Evolutionary conservation across 2,888 invertebrate species (phyloP), one percentile per base, ranked within the genome.

Genomic region (Disparrhopalites patrizii): DNA sequence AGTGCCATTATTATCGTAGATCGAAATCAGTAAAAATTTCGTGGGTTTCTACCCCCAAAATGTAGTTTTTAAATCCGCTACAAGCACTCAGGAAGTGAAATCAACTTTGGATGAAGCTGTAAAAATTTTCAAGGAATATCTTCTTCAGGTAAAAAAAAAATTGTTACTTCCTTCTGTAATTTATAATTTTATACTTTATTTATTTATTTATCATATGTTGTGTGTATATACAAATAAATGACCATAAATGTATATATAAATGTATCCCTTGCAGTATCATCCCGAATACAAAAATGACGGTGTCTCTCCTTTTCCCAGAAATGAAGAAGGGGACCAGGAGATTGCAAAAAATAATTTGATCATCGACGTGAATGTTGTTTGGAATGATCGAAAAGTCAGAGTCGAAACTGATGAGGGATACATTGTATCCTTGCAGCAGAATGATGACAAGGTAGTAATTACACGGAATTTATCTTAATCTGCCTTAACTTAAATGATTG

Each of bases 31-130:
- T 8, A 65, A 67, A 61, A 65, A 61, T 1, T 67, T 43, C n/a
- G 23, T 71, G 10, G 58, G 58, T 28, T 73, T 75, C 52, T 75
- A 73, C 50, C 73, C 74, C 1, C 67, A 71, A 69, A 75, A 75
- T 65, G 50, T 75, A 36, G 62, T 31, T 25, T 18, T 61, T 27
- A 3, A 23, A 47, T 38, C 27, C 15, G 31, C 47, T 13, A 87
- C 71, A 90, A 91, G 78, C 5, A 40, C 65, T 2, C 43, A 54
- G 3, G 52, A 62, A 62, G 62, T 66, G 0, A 33, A 20, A 8
- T 62, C 66, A 15, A 47, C 69, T n/a, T 27, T 72, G 3, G 43
- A 62, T 10, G 61, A 69, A 47, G 70, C 67, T 13, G 3, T 61
- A 1, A 61, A 63, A 38, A 70, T 73, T 10, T 74, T 74, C 38